Evolutionary conservation across 2,797 vertebrate genomes (phyloP).

Genomic region (Sebastes glaucus): DNA sequence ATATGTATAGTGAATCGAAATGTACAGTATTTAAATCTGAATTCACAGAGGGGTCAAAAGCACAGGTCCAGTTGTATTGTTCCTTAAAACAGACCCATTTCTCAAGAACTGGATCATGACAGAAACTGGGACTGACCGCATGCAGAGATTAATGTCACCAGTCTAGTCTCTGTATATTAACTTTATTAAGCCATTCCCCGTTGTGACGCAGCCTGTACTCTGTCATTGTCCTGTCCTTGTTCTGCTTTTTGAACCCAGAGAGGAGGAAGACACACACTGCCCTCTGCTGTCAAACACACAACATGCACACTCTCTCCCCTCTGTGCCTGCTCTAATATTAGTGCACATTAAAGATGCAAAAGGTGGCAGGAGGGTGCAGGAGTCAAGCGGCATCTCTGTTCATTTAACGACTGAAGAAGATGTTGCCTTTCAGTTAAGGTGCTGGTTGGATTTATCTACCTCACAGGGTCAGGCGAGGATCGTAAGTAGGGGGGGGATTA

Average conservation of each 20-base stretch:
- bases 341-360: constrained; percentile 39
- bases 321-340: constrained; percentile 25
- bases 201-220: constrained; percentile 34
- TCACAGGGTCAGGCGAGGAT: constrained; percentile 4
- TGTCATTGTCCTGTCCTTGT: constrained; percentile 44
- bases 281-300: constrained; percentile 72
- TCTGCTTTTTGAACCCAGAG: constrained; percentile 18
- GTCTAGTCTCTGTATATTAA: constrained; percentile 35
- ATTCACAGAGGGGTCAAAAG: neutral
- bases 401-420: constrained; percentile 5
- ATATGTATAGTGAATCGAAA: constrained; percentile 9
- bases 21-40: constrained; percentile 8
- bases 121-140: constrained; percentile 16
- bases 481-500: neutral
- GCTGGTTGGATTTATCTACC: constrained; percentile 24
- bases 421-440: constrained; percentile 25
- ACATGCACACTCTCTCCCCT: constrained; percentile 36
- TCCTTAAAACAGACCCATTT: constrained; percentile 18
- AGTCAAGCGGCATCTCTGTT: constrained; percentile 7
- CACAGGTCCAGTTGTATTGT: neutral
- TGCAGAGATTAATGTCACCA: constrained; percentile 42
- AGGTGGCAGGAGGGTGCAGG: neutral
- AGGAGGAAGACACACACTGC: constrained; percentile 65
- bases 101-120: constrained; percentile 4
- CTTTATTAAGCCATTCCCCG: constrained; percentile 20